phyloP scores from a whole-genome alignment of 1,140 invertebrate species.

The Drosophila eugracilis region DNA sequence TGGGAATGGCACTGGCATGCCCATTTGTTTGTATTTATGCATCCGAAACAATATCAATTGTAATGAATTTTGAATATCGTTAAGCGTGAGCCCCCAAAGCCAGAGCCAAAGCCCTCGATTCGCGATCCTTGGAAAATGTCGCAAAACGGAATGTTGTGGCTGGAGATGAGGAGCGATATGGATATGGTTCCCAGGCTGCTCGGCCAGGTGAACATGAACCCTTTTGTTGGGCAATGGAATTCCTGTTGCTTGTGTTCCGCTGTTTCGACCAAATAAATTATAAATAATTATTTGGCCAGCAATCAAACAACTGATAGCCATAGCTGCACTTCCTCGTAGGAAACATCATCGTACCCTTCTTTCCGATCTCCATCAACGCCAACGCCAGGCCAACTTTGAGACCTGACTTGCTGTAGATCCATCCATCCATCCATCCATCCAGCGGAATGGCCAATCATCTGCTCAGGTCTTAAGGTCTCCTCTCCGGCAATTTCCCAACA shows the following conservation, averaged over 20 bases:
- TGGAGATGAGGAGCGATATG: conserved; percentile 81
- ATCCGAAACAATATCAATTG: conserved; percentile 85
- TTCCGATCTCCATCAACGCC: conserved; percentile 45
- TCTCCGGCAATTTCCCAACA: conserved; percentile 71
- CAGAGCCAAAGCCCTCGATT: conserved; percentile 14
- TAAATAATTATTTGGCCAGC: conserved; percentile 76
- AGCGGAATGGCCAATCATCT: conserved; percentile 67
- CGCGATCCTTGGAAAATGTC: conserved; percentile 59
- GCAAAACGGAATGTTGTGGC: conserved; percentile 74
- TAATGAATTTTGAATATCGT: conserved; percentile 85
- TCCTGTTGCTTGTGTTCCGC: not conserved
- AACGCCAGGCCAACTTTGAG: conserved; percentile 39
- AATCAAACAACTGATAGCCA: conserved; percentile 58
- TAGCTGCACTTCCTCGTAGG: conserved; percentile 67
- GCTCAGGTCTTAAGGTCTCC: conserved; percentile 20
- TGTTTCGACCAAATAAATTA: conserved; percentile 64
- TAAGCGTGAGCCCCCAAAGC: conserved; percentile 69
- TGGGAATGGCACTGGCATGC: conserved; percentile 54
- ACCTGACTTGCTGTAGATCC: not conserved
- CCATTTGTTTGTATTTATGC: conserved; percentile 84
- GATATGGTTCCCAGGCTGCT: conserved; percentile 78
- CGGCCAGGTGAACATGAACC: conserved; percentile 33
- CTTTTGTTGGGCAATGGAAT: conserved; percentile 14
- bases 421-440: conserved; percentile 36
- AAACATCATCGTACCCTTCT: conserved; percentile 17